These are phyloP conservation scores for Sakesphorus luctuosus DNA, from an alignment of 2,113 vertebrate species.

Conservation along the genomic window DNA sequence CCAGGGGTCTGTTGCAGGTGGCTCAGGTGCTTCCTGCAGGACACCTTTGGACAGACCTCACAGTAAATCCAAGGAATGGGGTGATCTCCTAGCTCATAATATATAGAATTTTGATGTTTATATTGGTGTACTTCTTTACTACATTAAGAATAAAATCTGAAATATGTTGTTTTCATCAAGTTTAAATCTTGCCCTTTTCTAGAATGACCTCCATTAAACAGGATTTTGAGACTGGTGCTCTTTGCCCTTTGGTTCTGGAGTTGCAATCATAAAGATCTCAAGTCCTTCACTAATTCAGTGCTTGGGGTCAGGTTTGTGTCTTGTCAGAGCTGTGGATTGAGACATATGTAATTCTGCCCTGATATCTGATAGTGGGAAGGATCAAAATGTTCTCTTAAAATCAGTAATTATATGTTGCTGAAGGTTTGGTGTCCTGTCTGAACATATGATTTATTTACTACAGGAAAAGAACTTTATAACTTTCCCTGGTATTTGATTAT, in stretches of 20 bases:
- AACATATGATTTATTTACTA: background rate
- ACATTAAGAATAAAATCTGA: background rate
- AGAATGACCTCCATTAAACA: background rate
- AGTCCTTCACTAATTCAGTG: background rate
- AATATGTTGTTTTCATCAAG: background rate
- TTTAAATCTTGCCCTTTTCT: background rate
- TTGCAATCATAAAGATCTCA: background rate
- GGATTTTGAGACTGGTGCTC: background rate
- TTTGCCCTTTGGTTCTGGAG: background rate
- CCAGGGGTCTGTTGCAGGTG: no score
- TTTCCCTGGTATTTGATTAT: background rate
- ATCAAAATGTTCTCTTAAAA: conserved; percentile 21
- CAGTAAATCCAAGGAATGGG: background rate
- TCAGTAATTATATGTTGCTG: background rate
- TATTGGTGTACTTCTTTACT: background rate
- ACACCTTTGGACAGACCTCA: background rate
- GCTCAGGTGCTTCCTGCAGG: background rate
- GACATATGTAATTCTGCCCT: background rate
- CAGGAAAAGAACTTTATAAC: background rate
- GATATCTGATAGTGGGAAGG: background rate
- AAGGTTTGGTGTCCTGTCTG: background rate
- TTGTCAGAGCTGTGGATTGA: background rate
- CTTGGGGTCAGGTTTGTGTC: background rate
- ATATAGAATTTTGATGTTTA: background rate
- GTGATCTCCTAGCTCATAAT: background rate